Evolutionary conservation across 2,113 vertebrate genomes (phyloP), one percentile per base, ranked within the genome.

Genomic region (Brachyistius frenatus): DNA sequence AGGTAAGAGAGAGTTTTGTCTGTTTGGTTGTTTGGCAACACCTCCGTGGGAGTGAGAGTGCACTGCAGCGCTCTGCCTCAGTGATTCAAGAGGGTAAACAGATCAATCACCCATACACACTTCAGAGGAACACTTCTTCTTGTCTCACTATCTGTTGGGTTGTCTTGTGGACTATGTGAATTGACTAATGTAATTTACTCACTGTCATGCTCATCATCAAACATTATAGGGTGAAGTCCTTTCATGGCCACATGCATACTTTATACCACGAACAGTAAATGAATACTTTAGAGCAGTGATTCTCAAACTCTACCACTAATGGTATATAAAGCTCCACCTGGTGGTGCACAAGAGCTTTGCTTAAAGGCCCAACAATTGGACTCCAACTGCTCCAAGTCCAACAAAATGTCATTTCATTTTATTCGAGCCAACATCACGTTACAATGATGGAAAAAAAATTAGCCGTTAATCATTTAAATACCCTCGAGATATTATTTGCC

Each of bases 101-200:
- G 86, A 91, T 92, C 90, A 91, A 90, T 92, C 90, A 86, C 70
- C 36, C n/a, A 76, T 58, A 73, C 78, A 86, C 83, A 84, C 84
- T 85, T 86, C 83, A 80, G 68, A 86, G 53, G 3, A 86, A 70
- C 72, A 76, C 70, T 46, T 84, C 57, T 81, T n/a, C 80, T 80
- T 74, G 78, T 81, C 76, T 86, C 56, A 73, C 80, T 62, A 74
- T 84, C 78, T 76, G 50, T 49, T 49, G 58, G 47, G 49, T 55
- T 36, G 46, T 57, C 71, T 16, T 30, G 41, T 68, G 75, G 75
- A 74, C 76, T 85, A 88, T 88, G 81, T 72, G 68, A 87, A 86
- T 56, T 50, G 41, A 81, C 66, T 69, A 39, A 35, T 36, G 73
- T 10, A 63, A 53, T 41, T 75, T 70, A 55, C 16, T 67, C 6